Evolutionary conservation across 30 jellyfish, hydroid and myxozoan genomes (phyloP).

Genomic region (Chrysaora quinquecirrha): DNA sequence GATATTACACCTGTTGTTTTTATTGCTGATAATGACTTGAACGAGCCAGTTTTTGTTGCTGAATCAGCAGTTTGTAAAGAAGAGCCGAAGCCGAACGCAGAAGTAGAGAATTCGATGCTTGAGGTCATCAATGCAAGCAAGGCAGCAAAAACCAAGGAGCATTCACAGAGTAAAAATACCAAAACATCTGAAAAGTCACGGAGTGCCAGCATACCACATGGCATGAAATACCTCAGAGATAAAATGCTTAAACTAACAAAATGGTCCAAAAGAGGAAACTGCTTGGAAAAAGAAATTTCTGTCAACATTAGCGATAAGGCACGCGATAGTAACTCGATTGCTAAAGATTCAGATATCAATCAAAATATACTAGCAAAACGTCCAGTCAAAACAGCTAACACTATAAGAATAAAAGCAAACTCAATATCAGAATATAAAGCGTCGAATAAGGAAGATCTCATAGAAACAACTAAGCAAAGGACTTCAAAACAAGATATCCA

Average conservation of each 20-base stretch:
- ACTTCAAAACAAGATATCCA: no score
- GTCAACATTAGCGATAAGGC: background rate
- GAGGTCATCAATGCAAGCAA: background rate
- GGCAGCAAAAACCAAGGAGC: background rate
- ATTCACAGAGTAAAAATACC: background rate
- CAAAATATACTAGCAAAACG: background rate
- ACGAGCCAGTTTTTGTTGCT: no score
- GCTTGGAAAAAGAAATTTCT: background rate
- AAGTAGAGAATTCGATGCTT: no score
- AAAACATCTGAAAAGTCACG: background rate
- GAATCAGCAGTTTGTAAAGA: conserved; percentile 14
- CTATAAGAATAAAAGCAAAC: background rate
- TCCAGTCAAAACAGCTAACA: background rate
- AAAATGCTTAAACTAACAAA: conserved; percentile 33
- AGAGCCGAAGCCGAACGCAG: background rate
- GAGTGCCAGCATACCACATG: background rate
- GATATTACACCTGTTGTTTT: conserved; percentile 13
- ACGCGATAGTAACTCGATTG: background rate
- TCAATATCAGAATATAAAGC: background rate
- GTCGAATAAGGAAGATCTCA: background rate
- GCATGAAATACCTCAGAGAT: conserved; percentile 24
- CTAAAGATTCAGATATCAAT: background rate
- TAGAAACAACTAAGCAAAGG: background rate
- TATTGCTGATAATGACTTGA: conserved; percentile 23
- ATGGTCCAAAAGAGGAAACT: conserved; percentile 39